These are phyloP conservation scores for Noctua fimbriata DNA, from an alignment of 2,888 invertebrate species.

Conservation along the genomic window DNA sequence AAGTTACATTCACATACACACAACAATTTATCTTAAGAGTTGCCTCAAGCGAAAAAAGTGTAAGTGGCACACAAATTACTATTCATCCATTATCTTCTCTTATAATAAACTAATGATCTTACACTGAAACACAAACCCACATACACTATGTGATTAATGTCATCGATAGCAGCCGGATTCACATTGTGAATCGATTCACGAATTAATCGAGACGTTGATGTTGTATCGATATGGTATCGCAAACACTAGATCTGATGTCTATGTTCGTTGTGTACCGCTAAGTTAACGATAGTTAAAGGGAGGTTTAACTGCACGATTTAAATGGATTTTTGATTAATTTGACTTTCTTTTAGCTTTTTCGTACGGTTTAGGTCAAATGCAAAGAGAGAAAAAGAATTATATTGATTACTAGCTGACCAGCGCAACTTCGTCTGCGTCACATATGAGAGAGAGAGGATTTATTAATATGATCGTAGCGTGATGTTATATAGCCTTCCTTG, in stretches of 20 bases:
- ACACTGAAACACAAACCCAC: constrained; percentile 55
- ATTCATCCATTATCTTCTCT: constrained; percentile 32
- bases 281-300: not conserved
- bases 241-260: constrained; percentile 43
- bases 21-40: constrained; percentile 14
- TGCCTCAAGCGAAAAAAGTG: constrained; percentile 37
- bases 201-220: constrained; percentile 37
- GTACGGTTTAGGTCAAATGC: too few species aligned
- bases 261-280: constrained; percentile 26
- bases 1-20: constrained; percentile 17
- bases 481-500: too few species aligned
- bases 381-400: too few species aligned
- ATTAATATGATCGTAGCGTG: too few species aligned
- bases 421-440: too few species aligned
- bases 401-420: too few species aligned
- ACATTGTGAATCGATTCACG: constrained; percentile 36
- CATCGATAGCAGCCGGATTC: constrained; percentile 42
- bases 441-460: too few species aligned
- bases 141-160: constrained; percentile 53
- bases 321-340: too few species aligned
- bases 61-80: constrained; percentile 49
- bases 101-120: constrained; percentile 37
- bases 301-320: not conserved
- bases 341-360: too few species aligned
- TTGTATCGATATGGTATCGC: constrained; percentile 48